Conservation (phyloP, 2,113 vertebrate species). For the Myotis lucifugus region DNA sequence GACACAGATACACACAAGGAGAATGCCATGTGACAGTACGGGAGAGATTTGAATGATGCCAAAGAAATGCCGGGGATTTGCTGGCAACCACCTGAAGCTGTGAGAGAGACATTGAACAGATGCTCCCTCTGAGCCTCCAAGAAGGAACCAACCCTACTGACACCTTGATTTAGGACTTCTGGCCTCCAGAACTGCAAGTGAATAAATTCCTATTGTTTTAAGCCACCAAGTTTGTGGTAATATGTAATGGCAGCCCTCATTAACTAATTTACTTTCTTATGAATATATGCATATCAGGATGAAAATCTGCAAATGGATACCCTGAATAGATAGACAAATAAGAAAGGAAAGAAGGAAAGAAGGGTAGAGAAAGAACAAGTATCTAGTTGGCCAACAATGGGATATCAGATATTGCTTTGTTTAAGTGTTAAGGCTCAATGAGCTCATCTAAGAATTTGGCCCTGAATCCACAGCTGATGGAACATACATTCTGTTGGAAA, state of each 20-base stretch:
- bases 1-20: not conserved
- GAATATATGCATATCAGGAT: not conserved
- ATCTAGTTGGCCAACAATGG: not conserved
- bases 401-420: not conserved
- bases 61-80: not conserved
- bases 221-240: not conserved
- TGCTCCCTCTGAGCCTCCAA: not conserved
- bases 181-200: not conserved
- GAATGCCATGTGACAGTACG: not conserved
- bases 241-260: not conserved
- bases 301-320: not conserved
- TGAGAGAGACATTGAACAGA: not conserved
- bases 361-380: not conserved
- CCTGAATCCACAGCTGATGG: not conserved
- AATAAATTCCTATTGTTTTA: conserved; percentile 35
- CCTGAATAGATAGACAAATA: not conserved
- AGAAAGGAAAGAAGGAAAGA: not conserved
- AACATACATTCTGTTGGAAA: not conserved
- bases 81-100: not conserved
- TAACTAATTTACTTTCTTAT: not conserved
- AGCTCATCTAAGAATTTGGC: not conserved
- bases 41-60: not conserved
- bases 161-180: not conserved
- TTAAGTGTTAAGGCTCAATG: not conserved
- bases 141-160: not conserved